These are phyloP conservation scores for Spheniscus humboldti DNA, from an alignment of 2,797 vertebrate species.

Conservation along the genomic window DNA sequence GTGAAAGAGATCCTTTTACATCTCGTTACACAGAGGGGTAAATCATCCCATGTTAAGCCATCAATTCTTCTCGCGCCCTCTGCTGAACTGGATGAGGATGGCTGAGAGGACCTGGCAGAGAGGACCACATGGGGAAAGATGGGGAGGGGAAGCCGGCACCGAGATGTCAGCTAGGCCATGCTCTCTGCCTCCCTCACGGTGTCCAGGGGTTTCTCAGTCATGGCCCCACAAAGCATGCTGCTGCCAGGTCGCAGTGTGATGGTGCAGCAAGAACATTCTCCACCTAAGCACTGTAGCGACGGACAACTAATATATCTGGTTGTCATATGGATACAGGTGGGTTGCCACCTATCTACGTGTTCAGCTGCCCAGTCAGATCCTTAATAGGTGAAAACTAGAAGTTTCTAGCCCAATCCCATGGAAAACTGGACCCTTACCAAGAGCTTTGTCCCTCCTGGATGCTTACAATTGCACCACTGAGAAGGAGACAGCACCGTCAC, in stretches of 20 bases:
- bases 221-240: not conserved
- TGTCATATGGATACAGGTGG: not conserved
- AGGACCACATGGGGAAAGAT: not conserved
- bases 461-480: not conserved
- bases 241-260: not conserved
- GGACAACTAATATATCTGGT: not conserved
- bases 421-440: not conserved
- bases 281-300: not conserved
- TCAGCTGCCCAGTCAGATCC: not conserved
- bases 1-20: not conserved
- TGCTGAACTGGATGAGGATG: not conserved
- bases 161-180: accelerated
- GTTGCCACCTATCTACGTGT: not conserved
- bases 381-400: not conserved
- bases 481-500: not conserved
- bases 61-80: not conserved
- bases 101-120: not conserved
- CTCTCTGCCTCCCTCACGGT: not conserved
- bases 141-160: not conserved
- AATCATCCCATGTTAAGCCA: not conserved
- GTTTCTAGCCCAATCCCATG: not conserved
- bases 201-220: not conserved
- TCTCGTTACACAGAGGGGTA: not conserved
- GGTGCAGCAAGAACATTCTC: not conserved
- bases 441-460: not conserved